Evolutionary conservation across 2,113 vertebrate genomes (phyloP).

Genomic region (Canis aureus): DNA sequence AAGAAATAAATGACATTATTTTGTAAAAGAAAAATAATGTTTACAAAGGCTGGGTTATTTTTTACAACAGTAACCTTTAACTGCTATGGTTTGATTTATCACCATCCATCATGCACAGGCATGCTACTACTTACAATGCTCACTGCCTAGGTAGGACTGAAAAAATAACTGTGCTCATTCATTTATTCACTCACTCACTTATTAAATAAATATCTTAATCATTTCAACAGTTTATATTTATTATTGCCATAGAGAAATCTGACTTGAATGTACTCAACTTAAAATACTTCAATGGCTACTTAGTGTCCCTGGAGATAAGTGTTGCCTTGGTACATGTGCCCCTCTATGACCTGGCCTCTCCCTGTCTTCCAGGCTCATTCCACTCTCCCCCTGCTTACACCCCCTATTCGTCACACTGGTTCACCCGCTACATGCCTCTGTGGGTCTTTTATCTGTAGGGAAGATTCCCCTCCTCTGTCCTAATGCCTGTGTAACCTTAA

Average conservation of each 20-base stretch:
- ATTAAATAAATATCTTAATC: neutral
- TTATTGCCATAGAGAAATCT: neutral
- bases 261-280: neutral
- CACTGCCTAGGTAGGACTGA: fast-evolving
- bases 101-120: fast-evolving
- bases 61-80: neutral
- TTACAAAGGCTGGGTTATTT: neutral
- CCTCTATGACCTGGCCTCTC: too few relatives aligned
- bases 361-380: too few relatives aligned
- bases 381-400: fast-evolving
- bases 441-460: neutral
- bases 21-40: neutral
- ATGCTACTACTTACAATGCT: neutral
- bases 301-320: neutral
- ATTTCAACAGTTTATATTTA: neutral
- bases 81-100: neutral
- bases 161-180: neutral
- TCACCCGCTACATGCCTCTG: neutral
- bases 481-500: neutral
- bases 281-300: neutral
- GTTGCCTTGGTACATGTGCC: fast-evolving
- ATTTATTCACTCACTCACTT: neutral
- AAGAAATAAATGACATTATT: neutral
- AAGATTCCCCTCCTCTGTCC: neutral
- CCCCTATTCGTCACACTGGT: too few relatives aligned